Base-by-base conservation (phyloP, 2,113 vertebrate species). In the Cheirogaleus medius region DNA sequence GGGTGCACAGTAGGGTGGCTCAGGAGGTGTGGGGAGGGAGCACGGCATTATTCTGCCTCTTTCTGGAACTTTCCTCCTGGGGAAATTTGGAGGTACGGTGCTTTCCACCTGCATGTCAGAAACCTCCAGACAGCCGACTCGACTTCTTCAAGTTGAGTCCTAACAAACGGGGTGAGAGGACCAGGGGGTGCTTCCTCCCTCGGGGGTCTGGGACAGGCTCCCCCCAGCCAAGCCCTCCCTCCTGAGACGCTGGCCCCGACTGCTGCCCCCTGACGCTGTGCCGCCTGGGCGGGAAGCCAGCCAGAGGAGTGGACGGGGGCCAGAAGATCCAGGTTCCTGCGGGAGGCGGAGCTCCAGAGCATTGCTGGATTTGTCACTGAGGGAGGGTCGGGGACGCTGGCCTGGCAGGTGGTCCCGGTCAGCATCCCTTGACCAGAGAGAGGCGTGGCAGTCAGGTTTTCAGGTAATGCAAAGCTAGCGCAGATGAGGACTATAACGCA, bases 161-260 rank as follows among this genome's bases (percentile, higher is more conserved):
- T 39, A 8, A 29, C 9, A 37, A 1, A 42, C 5, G 23, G 29
- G 34, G 37, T 27, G 60, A 21, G 32, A 56, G 27, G 82, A 37
- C n/a, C 29, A 29, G 0, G 5, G 52, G 49, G 11, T 21, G 25
- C 1, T 20, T n/a, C 25, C 23, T 42, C 42, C n/a, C 27, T 0
- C 0, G 2, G 63, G 49, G 37, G 49, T 12, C n/a, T 56, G 21
- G 73, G 56, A 8, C 76, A 1, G 27, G 56, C 32, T 8, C 21
- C 17, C 39, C 8, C 7, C 3, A 23, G 47, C 47, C 1, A 8
- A 25, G 68, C n/a, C 18, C 3, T 37, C 47, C 12, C 1, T 11
- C 84, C 42, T 29, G 23, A 23, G 21, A 23, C 0, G 4, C 2
- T 6, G 34, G 77, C 14, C 77, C 49, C 34, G 0, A 11, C 18